Conservation (phyloP, 1,140 invertebrate species). For the Drosophila lini region DNA sequence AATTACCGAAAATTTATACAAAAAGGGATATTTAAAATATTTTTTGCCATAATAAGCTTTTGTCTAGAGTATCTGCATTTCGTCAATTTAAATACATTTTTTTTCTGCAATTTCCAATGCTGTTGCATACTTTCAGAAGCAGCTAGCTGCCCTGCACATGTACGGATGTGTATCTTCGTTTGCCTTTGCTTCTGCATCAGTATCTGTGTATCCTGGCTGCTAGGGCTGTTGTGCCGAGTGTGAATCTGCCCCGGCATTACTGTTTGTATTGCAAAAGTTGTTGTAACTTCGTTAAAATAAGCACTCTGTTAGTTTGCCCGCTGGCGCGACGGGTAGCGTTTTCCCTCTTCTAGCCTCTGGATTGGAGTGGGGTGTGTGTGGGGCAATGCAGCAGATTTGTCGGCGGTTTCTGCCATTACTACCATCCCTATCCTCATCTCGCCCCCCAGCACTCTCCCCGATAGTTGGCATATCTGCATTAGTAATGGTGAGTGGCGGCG, state of each 20-base stretch:
- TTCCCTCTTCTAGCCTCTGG: constrained; percentile 5
- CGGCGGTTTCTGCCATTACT: constrained; percentile 77
- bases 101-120: constrained; percentile 15
- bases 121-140: constrained; percentile 69
- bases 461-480: constrained; percentile 76
- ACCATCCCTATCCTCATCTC: constrained; percentile 32
- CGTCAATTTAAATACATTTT: neutral
- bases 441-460: constrained; percentile 20
- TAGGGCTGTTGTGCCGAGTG: constrained; percentile 69
- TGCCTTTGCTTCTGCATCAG: constrained; percentile 14
- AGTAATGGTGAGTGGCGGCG: constrained; percentile 72
- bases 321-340: constrained; percentile 62
- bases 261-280: constrained; percentile 82
- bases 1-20: neutral
- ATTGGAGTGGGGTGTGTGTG: constrained; percentile 11
- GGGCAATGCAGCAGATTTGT: constrained; percentile 77
- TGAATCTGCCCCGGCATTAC: constrained; percentile 80
- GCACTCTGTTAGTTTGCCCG: constrained; percentile 80
- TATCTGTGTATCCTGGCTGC: constrained; percentile 36
- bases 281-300: constrained; percentile 82
- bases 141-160: constrained; percentile 47
- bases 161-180: constrained; percentile 28
- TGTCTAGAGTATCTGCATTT: constrained; percentile 35
- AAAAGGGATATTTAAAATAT: neutral
- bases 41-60: too few species aligned